Evolutionary conservation across 2,113 vertebrate species (phyloP), one percentile per base, ranked within the genome.

Genomic region (Manacus vitellinus): DNA sequence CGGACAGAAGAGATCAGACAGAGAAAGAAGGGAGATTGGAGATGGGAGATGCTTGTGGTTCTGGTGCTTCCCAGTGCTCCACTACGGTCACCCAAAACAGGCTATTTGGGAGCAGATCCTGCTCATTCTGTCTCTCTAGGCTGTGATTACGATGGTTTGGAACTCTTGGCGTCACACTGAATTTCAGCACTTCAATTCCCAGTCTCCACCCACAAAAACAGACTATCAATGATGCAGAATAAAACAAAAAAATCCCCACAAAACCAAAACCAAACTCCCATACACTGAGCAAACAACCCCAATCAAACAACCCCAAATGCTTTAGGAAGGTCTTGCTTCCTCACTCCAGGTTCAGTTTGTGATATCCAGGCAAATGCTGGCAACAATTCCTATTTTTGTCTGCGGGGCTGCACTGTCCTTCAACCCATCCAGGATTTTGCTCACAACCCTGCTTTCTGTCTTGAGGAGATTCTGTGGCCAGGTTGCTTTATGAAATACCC

Each of bases 391-490:
- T 67, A n/a, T 10, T 86, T 88, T 76, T 67, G 19, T 63, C 77
- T 1, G 3, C 0, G 0, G 16, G 43, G 30, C 14, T 88, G 31
- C 24, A 52, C 0, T 54, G 35, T 35, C 65, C 61, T 78, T 83
- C 39, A 80, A 28, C 17, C 1, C 20, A 18, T 7, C 16, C 63
- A 75, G 9, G 55, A 80, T 58, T 88, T 68, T 78, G 44, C 39
- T 91, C 46, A 86, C 28, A 63, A n/a, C 8, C 6, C 37, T 39
- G n/a, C 20, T 47, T 92, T 62, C 59, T 85, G n/a, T 52, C 66
- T 72, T 47, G 30, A 61, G 54, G 20, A 88, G 2, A 67, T 5
- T 51, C 33, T 73, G 25, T 13, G 52, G 41, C 4, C 10, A 52
- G 49, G 39, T 37, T 80, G 61, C 47, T 81, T 66, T 81, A 72